Evolutionary conservation across 1,140 invertebrate genomes (phyloP).

Genomic region (Brachionus paranguensis): DNA sequence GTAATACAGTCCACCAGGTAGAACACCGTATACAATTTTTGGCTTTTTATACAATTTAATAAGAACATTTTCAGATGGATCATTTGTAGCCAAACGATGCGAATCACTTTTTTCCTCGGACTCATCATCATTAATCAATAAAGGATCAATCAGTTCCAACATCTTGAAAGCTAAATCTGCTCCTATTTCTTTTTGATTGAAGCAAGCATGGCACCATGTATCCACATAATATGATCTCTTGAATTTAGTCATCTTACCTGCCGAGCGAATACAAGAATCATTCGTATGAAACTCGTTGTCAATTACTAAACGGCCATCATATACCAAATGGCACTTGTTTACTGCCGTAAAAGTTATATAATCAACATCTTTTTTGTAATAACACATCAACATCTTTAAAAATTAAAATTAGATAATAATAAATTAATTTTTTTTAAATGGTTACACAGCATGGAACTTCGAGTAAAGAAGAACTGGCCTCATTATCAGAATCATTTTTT

Average conservation of each 20-base stretch:
- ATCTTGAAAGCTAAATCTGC: constrained; percentile 46
- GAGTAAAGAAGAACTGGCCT: not conserved
- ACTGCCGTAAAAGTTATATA: constrained; percentile 58
- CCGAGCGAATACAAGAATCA: constrained; percentile 64
- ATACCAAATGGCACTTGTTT: constrained; percentile 64
- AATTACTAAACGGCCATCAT: constrained; percentile 67
- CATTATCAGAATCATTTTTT: not conserved
- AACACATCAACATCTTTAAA: constrained; percentile 46
- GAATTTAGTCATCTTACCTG: constrained; percentile 63
- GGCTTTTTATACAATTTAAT: constrained; percentile 52
- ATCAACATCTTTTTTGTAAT: constrained; percentile 50
- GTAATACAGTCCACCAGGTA: constrained; percentile 44
- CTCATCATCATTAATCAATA: constrained; percentile 43
- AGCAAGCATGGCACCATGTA: constrained; percentile 54
- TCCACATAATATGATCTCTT: constrained; percentile 54
- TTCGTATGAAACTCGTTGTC: constrained; percentile 65
- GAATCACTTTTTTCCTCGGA: constrained; percentile 34
- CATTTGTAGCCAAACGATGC: not conserved
- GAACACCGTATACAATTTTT: constrained; percentile 46
- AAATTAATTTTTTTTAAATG: not conserved
- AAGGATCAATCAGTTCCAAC: constrained; percentile 53
- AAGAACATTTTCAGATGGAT: constrained; percentile 42
- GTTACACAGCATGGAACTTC: constrained; percentile 14
- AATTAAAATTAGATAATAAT: not conserved
- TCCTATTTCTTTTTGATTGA: constrained; percentile 56